Evolutionary conservation across 2,888 invertebrate species (phyloP), one percentile per base, ranked within the genome.

Genomic region (Calameuta filiformis): DNA sequence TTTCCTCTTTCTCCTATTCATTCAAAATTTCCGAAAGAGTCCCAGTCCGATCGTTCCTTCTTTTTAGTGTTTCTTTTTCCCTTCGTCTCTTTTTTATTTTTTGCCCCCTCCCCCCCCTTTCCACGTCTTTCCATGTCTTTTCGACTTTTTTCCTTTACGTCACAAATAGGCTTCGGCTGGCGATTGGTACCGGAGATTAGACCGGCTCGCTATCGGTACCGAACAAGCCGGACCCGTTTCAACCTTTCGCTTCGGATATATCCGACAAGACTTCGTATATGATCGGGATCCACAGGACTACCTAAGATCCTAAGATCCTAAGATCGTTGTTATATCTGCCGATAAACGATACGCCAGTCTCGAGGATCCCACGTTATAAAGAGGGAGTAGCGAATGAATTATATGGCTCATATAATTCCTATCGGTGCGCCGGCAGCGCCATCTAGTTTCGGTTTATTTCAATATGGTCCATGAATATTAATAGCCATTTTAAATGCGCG

Each of bases 161-260:
- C 78, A 78, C 78, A 78, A 76, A 78, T 78, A 75, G 78, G 76
- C 75, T 78, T 76, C 75, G 75, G 33, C 30, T 71, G 76, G 35
- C 78, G 78, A 78, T 78, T 76, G 76, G 76, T 75, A 75, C 68
- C 73, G n/a, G 33, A 78, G 78, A 78, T 78, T 78, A 78, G 33
- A 76, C 71, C 35, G 73, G 9, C 35, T 69, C 56, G 78, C 75
- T 78, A 75, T 75, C 34, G 74, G n/a, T 34, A 35, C 6, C 71
- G 33, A 33, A 71, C 33, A 33, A 71, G 33, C 31, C 31, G 71
- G 31, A 33, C 31, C 71, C 33, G 33, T 33, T 33, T 71, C 71
- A 31, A 30, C 35, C 37, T 74, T 34, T 35, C 37, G 71, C 33
- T 34, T 71, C 71, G 71, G 33, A 37, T 37, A 78, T 68, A 35